Evolutionary conservation across 1,140 invertebrate genomes (phyloP), one percentile per base, ranked within the genome.

Genomic region (Drosophila ironensis): DNA sequence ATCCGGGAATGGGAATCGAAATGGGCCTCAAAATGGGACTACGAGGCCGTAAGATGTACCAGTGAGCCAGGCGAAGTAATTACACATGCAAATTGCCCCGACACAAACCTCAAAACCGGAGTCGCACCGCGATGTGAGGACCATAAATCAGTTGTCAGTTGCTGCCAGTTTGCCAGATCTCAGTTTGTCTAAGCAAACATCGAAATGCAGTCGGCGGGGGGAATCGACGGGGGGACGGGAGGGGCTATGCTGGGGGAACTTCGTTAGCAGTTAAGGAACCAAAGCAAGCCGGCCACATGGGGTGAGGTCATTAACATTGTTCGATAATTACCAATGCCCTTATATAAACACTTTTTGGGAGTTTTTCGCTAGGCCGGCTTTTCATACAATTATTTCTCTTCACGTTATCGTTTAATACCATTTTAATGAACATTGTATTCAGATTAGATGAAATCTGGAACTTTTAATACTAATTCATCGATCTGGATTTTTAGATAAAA

Each of bases 41-140:
- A 11, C 28, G 64, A 38, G 50, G 51, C 59, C 35, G 38, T 4
- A 42, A 60, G 56, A 57, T 60, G 56, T 42, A n/a, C n/a, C n/a
- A n/a, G n/a, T n/a, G 27, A 63, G 53, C n/a, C 20, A 19, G 38
- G 45, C 35, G 51, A 50, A 64, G 47, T 57, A 76, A 71, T 67
- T 80, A 66, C 41, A 61, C 68, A 72, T 75, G 72, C 71, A 67
- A 75, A 71, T 70, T 64, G 56, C 47, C 16, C 50, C n/a, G 24
- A 19, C 44, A 16, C 11, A 59, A 35, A 40, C 20, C 53, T 54
- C 53, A 47, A 44, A 47, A 56, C 52, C 57, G 30, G 42, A 74
- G 61, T 50, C 16, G 16, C 16, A 16, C 52, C 52, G 53, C 56
- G 52, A 42, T 33, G 46, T 50, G 35, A 52, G 33, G 17, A 70